These are phyloP conservation scores for Mythimna loreyi DNA, from an alignment of 2,888 invertebrate species.

Conservation along the genomic window DNA sequence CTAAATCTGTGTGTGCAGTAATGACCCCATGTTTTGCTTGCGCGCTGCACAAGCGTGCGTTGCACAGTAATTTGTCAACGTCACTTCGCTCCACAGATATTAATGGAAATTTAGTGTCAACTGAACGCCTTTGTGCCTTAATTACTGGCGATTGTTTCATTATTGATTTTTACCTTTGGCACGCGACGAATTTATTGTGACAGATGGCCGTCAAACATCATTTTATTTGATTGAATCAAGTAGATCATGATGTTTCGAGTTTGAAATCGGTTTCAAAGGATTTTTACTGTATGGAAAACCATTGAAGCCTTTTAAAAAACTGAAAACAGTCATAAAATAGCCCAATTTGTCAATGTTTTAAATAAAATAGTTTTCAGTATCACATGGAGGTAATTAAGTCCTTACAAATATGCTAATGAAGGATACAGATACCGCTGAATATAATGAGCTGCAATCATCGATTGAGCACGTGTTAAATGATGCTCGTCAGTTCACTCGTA, in stretches of 20 bases:
- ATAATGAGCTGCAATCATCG: slow-evolving; percentile 38
- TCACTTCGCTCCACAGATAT: slow-evolving; percentile 74
- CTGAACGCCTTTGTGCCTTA: slow-evolving; percentile 77
- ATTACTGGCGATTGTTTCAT: slow-evolving; percentile 79
- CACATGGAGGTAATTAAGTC: not conserved
- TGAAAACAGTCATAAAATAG: not conserved
- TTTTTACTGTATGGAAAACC: slow-evolving; percentile 1
- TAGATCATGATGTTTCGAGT: slow-evolving; percentile 5
- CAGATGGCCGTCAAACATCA: slow-evolving; percentile 13
- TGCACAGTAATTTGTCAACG: slow-evolving; percentile 82
- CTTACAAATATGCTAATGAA: slow-evolving; percentile 24
- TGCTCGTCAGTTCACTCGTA: slow-evolving; percentile 32
- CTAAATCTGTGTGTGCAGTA: slow-evolving; percentile 58
- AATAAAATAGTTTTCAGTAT: slow-evolving; percentile 9
- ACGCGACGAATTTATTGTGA: slow-evolving; percentile 49
- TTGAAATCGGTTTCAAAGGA: no score
- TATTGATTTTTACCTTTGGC: slow-evolving; percentile 69
- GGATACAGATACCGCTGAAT: slow-evolving; percentile 3
- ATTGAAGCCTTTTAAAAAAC: not conserved
- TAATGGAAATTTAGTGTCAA: slow-evolving; percentile 86
- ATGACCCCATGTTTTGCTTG: slow-evolving; percentile 56
- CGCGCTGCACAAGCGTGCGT: slow-evolving; percentile 55
- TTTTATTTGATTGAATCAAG: slow-evolving; percentile 27
- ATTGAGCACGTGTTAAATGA: slow-evolving; percentile 51
- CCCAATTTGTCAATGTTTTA: not conserved